Conservation (phyloP, 2,797 vertebrate species). For the Liparis tanakae region DNA sequence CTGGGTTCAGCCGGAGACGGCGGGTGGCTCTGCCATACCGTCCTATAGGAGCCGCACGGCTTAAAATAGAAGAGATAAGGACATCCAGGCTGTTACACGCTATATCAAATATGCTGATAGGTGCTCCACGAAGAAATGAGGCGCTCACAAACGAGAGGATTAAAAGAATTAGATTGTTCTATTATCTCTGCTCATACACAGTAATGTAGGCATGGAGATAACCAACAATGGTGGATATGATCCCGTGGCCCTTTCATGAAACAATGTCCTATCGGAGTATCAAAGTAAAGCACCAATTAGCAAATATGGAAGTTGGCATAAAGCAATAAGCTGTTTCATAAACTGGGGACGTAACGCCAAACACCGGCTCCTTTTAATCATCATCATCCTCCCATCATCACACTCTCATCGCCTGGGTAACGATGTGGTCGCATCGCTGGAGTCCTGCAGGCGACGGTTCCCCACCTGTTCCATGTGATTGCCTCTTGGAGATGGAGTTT, state of each 20-base stretch:
- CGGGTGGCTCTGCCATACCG: slow-evolving; percentile 61
- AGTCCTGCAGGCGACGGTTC: not conserved
- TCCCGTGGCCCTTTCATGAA: not conserved
- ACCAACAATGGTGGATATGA: slow-evolving; percentile 9
- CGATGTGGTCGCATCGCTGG: not conserved
- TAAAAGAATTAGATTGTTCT: not conserved
- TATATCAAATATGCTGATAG: slow-evolving; percentile 40
- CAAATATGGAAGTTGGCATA: slow-evolving; percentile 25
- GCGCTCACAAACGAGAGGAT: slow-evolving; percentile 13
- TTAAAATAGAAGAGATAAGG: slow-evolving; percentile 71
- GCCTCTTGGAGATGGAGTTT: not conserved
- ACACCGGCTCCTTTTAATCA: not conserved
- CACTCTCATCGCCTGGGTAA: not conserved
- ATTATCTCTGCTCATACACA: slow-evolving; percentile 6
- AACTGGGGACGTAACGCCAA: not conserved
- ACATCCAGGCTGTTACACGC: slow-evolving; percentile 41
- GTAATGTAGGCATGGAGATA: not conserved
- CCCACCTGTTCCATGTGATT: too few species aligned
- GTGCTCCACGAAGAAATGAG: slow-evolving; percentile 33
- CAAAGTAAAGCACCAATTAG: not conserved
- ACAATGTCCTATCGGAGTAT: not conserved
- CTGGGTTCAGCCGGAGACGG: slow-evolving; percentile 60
- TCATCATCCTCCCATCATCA: not conserved
- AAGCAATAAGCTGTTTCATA: slow-evolving; percentile 24
- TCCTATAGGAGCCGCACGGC: slow-evolving; percentile 64